Percentiles rank a stretch among this genome's conserved stretches.
phyloP scores from a whole-genome alignment of 2,888 invertebrate species.

The Eueremaeus valkanovi region DNA sequence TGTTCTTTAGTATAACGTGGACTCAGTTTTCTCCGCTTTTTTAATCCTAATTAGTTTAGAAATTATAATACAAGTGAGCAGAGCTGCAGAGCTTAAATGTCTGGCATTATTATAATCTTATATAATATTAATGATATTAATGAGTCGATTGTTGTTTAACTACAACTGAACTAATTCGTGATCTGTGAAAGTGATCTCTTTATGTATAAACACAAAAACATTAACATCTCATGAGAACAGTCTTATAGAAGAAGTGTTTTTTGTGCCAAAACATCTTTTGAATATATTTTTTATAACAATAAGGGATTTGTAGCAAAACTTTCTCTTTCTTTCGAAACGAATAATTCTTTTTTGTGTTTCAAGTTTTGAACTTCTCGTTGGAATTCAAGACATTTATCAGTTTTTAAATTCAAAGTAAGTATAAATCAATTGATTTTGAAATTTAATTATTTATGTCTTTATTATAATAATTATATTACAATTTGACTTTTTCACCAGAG shows the following conservation, averaged over 20 bases:
- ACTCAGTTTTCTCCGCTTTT: too few relatives aligned
- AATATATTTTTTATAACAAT: neutral
- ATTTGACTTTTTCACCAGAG: too few relatives aligned
- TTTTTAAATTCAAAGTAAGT: too few relatives aligned
- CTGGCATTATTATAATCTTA: too few relatives aligned
- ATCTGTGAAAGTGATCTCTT: constrained; percentile 23
- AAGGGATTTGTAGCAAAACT: neutral
- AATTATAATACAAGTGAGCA: neutral
- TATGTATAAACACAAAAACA: neutral
- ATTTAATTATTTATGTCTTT: too few relatives aligned
- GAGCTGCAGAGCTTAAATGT: neutral
- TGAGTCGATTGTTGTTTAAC: constrained; percentile 8
- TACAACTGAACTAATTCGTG: constrained; percentile 21
- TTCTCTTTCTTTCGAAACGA: neutral
- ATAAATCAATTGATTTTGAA: too few relatives aligned
- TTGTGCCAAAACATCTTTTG: neutral
- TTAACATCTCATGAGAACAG: neutral
- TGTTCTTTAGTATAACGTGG: too few relatives aligned
- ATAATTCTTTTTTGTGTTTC: too few relatives aligned
- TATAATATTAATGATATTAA: constrained; percentile 7
- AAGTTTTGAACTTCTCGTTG: too few relatives aligned
- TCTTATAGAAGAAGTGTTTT: constrained; percentile 1
- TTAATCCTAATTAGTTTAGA: neutral
- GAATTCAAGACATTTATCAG: too few relatives aligned
- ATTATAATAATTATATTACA: too few relatives aligned